phyloP scores from a whole-genome alignment of 2,113 vertebrate species.

The Trinectes maculatus region DNA sequence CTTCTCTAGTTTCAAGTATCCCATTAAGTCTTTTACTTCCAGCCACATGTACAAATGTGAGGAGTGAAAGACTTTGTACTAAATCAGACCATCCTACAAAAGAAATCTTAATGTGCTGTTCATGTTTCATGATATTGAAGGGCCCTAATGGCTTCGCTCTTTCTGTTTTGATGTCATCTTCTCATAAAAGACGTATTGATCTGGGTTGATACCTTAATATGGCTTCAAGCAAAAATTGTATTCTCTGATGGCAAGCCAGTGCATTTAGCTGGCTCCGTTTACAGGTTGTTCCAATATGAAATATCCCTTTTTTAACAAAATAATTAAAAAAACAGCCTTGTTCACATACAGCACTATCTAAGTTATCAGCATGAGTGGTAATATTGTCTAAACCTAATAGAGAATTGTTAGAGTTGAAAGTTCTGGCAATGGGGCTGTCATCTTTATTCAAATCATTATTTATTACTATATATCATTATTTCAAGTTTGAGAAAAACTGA shows the following conservation, averaged over 20 bases:
- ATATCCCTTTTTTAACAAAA: background rate
- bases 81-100: background rate
- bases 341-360: background rate
- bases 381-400: no score
- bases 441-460: no score
- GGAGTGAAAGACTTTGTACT: constrained; percentile 7
- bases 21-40: constrained; percentile 40
- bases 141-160: constrained; percentile 49
- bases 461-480: no score
- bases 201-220: background rate
- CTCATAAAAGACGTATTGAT: constrained; percentile 47
- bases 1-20: no score
- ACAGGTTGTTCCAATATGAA: background rate
- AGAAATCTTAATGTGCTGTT: constrained; percentile 9
- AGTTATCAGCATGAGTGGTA: no score
- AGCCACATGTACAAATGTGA: constrained; percentile 1
- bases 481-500: no score
- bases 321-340: background rate
- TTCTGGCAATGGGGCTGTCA: no score
- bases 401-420: background rate
- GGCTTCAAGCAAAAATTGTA: background rate
- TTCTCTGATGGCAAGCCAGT: constrained; percentile 19
- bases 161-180: constrained; percentile 3
- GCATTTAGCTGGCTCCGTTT: no score
- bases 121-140: constrained; percentile 24